Evolutionary conservation across 2,888 invertebrate species (phyloP), one percentile per base, ranked within the genome.

Genomic region (Nebria brevicollis): DNA sequence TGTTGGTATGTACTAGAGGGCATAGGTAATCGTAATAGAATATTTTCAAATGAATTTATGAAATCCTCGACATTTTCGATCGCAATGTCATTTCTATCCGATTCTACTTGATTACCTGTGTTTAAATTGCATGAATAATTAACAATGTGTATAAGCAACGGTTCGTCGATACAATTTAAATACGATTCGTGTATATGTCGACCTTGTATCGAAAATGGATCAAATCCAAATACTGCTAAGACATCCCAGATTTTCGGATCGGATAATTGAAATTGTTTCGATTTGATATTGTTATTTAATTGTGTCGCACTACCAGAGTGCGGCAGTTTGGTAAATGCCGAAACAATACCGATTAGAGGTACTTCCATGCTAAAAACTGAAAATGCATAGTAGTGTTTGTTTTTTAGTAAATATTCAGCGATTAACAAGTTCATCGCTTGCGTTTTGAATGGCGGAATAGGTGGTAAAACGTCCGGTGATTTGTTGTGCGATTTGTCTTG

Each of bases 281-380:
- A 72, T 25, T 8, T 26, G 42, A 65, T 76, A 68, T 72, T 41
- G 34, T 7, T 64, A n/a, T 72, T 25, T 25, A 64, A 68, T 80
- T 7, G 70, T 25, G 20, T 41, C n/a, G 73, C 66, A 26, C 11
- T 25, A n/a, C n/a, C n/a, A 2, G 90, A 88, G 83, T 90, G 90
- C 13, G 89, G 89, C 84, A 91, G 91, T 82, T 34, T 34, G 5
- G 4, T 54, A 54, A 54, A 54, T 13, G 4, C 54, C 4, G 54
- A 54, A 54, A 91, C 88, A 88, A 90, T 90, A 84, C 90, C 91
- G 25, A 90, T 88, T 65, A 91, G 85, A 0, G 91, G 92, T 77
- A 93, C 92, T 87, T 93, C 93, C 3, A 92, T 91, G 73, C 91
- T 88, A 86, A 93, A 93, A 73, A 93, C 91, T 1, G 93, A 93